A percentile compares a stretch with the other conserved stretches of the same genome.
These are phyloP conservation scores for Acanthornis magna DNA, from an alignment of 2,797 vertebrate genomes.

Conservation along the genomic window DNA sequence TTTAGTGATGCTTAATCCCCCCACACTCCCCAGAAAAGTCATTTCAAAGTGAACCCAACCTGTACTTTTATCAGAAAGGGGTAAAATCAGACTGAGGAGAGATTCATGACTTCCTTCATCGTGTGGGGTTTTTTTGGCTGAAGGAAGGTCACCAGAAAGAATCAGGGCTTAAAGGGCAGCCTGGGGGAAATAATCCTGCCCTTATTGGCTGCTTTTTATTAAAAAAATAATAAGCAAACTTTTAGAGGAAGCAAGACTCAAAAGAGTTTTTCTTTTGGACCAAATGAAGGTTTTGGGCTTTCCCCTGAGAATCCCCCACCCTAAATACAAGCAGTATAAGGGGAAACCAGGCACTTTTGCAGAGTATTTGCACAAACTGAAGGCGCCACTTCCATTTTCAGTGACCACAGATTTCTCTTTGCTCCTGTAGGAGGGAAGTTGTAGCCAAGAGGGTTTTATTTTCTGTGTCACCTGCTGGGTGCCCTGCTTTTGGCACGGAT, in stretches of 20 bases:
- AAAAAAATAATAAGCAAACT: neutral
- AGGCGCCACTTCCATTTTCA: neutral
- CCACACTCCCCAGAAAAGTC: neutral
- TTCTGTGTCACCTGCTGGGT: neutral
- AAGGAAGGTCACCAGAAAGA: neutral
- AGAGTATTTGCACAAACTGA: neutral
- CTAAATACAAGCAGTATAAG: neutral
- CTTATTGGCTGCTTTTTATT: neutral
- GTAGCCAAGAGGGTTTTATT: neutral
- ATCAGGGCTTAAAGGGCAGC: neutral
- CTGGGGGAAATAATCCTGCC: neutral
- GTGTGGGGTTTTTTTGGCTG: accelerated
- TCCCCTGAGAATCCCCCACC: neutral
- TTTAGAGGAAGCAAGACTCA: neutral
- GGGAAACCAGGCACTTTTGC: neutral
- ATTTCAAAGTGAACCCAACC: neutral
- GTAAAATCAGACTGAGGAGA: neutral
- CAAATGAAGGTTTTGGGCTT: neutral
- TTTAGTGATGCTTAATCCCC: neutral
- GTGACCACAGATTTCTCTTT: neutral
- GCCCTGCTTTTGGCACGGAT: neutral
- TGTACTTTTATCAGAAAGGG: neutral
- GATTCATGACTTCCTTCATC: neutral
- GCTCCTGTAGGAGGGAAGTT: neutral
- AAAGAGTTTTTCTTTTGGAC: neutral